Evolutionary conservation across 1,140 invertebrate genomes (phyloP).

Genomic region (Bombyx mandarina): DNA sequence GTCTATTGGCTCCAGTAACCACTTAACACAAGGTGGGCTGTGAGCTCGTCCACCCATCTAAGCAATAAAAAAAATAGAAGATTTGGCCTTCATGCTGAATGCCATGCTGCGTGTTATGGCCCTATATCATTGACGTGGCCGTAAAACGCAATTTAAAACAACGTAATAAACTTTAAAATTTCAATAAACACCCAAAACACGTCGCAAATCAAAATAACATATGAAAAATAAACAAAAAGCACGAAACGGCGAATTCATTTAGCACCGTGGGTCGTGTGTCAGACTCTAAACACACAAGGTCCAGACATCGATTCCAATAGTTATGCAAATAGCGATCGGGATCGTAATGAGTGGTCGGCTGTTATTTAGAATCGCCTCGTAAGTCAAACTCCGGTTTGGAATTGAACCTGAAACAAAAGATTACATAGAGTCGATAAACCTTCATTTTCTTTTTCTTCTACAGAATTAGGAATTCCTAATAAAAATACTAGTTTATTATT

Average conservation of each 20-base stretch:
- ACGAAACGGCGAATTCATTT: conserved; percentile 43
- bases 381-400: conserved; percentile 57
- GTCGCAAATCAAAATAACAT: neutral
- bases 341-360: conserved; percentile 64
- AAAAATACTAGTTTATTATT: neutral
- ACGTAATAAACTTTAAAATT: no score
- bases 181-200: no score
- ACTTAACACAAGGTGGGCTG: no score
- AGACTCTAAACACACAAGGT: conserved; percentile 56
- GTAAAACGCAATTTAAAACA: no score
- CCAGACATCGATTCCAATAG: conserved; percentile 60
- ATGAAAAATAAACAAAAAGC: neutral
- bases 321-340: conserved; percentile 63
- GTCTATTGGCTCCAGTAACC: no score
- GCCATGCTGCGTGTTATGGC: no score
- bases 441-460: no score
- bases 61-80: no score
- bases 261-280: conserved; percentile 45
- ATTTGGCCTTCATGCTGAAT: no score
- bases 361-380: conserved; percentile 65
- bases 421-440: conserved; percentile 22
- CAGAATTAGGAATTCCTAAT: neutral
- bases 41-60: no score
- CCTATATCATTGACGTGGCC: no score
- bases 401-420: conserved; percentile 30